Evolutionary conservation across 35 echinoderm and acorn worm species (phyloP), one percentile per base, ranked within the genome.

Genomic region (Holothuria glaberrima): DNA sequence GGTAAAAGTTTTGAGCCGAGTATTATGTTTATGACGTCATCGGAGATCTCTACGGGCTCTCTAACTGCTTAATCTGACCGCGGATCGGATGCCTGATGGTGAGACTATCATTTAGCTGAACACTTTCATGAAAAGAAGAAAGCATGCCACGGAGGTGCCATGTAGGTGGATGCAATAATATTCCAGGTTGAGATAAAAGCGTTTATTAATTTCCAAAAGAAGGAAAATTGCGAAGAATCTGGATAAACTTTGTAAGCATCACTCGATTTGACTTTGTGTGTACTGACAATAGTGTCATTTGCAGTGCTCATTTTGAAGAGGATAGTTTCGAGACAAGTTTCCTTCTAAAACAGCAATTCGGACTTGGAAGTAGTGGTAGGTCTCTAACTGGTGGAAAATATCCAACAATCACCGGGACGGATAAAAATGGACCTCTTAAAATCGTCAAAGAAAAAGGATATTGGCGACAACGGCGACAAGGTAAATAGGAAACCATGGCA

Each of bases 281-380:
- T 65, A 65, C 61, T 65, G 61, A 65, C 19, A 65, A 65, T 28
- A 17, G 61, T 28, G 61, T 17, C 19, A 65, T 65, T 65, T 65
- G 61, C 61, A 65, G 61, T 65, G 61, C 61, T 65, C 61, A 65
- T 65, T 65, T 65, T 65, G 61, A 65, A 65, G 61, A 4, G 61
- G 61, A 65, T 17, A 6, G 61, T 65, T 65, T 65, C 19, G 61
- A 65, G 61, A 4, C 61, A 21, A 65, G 61, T 65, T 65, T 65
- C 61, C 61, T 65, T 65, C 61, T 65, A 4, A 65, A 65, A 17
- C 61, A 65, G 17, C 61, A 65, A 65, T 65, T 21, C 61, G 61
- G 61, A 28, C 61, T 65, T 3, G 61, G 61, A 65, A 65, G 61
- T 28, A 3, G 61, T 6, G 61, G 19, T n/a, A 28, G 61, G 61